phyloP scores from a whole-genome alignment of 2,797 vertebrate species.

The Tapirus indicus region DNA sequence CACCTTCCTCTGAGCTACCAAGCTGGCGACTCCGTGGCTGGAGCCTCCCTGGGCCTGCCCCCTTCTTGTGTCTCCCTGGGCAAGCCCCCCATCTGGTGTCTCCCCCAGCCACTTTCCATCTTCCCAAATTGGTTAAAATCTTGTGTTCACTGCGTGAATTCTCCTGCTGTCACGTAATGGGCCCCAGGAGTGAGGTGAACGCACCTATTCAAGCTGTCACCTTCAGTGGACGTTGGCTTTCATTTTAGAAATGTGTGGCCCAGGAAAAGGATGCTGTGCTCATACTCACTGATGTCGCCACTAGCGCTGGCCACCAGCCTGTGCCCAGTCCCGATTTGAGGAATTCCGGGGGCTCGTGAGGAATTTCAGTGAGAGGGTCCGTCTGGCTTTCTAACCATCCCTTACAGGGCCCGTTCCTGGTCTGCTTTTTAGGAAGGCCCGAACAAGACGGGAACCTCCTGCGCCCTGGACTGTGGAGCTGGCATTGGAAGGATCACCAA shows the following conservation, averaged over 20 bases:
- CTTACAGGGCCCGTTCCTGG: background rate
- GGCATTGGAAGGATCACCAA: constrained; percentile 98
- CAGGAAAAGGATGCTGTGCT: background rate
- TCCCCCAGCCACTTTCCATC: fast-evolving
- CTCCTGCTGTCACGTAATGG: background rate
- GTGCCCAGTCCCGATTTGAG: background rate
- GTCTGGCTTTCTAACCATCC: background rate
- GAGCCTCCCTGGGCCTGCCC: no score
- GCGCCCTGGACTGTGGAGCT: constrained; percentile 96
- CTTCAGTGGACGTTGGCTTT: background rate
- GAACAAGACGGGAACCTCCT: constrained; percentile 90
- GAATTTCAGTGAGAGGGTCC: background rate
- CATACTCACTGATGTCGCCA: fast-evolving
- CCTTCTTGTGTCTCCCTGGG: fast-evolving
- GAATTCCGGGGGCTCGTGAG: fast-evolving
- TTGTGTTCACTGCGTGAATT: fast-evolving
- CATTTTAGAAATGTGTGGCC: background rate
- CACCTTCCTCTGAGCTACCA: background rate
- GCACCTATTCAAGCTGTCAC: background rate
- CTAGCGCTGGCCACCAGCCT: background rate
- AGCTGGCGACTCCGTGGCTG: background rate
- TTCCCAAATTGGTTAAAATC: background rate
- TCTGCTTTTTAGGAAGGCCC: constrained; percentile 91
- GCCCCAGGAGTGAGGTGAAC: fast-evolving
- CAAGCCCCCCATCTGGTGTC: fast-evolving